Evolutionary conservation across 2,888 invertebrate genomes (phyloP).

Genomic region (Synergus umbraculus): DNA sequence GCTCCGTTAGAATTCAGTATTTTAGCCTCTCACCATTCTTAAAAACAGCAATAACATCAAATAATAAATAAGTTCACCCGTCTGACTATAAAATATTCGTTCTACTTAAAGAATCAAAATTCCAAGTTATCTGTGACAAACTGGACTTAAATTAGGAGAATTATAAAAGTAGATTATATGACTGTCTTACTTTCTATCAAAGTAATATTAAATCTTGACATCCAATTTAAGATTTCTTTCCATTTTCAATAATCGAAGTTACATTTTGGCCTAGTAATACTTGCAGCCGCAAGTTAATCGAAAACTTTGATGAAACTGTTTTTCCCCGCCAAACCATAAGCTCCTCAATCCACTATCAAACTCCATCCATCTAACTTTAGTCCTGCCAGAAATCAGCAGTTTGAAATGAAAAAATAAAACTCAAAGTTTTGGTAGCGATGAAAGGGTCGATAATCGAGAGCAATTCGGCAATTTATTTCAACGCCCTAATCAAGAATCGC

Average conservation of each 20-base stretch:
- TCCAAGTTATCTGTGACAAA: background rate
- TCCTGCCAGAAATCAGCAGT: background rate
- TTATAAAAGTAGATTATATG: no score
- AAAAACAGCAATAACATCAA: background rate
- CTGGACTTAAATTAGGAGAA: no score
- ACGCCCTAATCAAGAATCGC: background rate
- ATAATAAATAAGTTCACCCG: background rate
- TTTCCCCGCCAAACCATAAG: background rate
- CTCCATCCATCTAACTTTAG: slow-evolving; percentile 8
- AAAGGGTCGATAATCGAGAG: slow-evolving; percentile 37
- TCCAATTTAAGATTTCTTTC: background rate
- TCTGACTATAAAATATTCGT: background rate
- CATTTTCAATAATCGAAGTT: background rate
- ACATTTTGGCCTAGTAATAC: background rate
- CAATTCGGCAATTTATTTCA: slow-evolving; percentile 17
- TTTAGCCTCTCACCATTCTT: background rate
- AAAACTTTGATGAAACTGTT: slow-evolving; percentile 12
- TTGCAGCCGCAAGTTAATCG: background rate
- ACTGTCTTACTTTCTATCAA: no score
- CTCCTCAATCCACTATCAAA: slow-evolving; percentile 19
- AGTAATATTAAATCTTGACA: background rate
- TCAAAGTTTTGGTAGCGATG: background rate
- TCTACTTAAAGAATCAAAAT: background rate
- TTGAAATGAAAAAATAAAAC: slow-evolving; percentile 24
- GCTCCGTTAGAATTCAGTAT: background rate